Evolutionary conservation across 2,113 vertebrate genomes (phyloP).

Genomic region (Phainopepla nitens): DNA sequence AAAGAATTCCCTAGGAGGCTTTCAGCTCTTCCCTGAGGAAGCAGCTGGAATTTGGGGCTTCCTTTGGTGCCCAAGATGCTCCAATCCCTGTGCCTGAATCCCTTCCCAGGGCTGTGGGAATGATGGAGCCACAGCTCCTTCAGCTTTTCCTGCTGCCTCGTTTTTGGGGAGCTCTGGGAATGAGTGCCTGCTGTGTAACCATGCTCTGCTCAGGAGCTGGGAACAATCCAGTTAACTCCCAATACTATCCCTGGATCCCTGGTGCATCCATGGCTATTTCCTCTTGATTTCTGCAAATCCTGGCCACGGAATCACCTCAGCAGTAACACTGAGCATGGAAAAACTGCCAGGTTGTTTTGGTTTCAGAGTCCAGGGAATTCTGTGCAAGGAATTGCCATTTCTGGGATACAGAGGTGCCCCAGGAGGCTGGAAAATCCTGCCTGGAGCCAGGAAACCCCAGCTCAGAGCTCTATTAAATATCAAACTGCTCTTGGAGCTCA

Average conservation of each 20-base stretch:
- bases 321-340: fast-evolving
- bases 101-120: not conserved
- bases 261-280: fast-evolving
- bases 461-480: not conserved
- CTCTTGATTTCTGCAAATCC: not conserved
- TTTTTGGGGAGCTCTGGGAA: not conserved
- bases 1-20: not conserved
- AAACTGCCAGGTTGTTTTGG: not conserved
- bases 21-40: not conserved
- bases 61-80: not conserved
- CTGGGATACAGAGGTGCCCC: not conserved
- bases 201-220: not conserved
- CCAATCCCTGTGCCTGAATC: not conserved
- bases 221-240: not conserved
- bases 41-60: not conserved
- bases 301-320: fast-evolving
- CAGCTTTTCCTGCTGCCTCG: not conserved
- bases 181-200: not conserved
- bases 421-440: not conserved
- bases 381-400: not conserved
- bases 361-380: not conserved
- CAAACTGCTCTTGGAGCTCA: not conserved
- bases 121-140: not conserved
- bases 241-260: not conserved
- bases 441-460: not conserved